Percentiles rank a stretch among this genome's conserved stretches.
Conservation (phyloP, 2,888 invertebrate species). For the Creontiades dilutus region DNA sequence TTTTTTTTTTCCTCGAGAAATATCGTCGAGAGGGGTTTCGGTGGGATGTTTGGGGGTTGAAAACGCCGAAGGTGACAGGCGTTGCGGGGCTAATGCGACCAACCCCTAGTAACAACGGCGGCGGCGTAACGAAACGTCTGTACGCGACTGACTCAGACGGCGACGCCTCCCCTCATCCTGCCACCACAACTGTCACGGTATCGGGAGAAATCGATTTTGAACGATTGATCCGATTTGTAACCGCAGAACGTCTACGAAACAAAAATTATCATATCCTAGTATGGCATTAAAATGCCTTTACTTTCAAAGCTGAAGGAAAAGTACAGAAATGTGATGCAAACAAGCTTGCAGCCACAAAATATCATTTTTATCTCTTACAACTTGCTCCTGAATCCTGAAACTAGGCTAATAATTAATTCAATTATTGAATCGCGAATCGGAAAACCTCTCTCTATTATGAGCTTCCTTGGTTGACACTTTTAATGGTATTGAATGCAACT, state of each 20-base stretch:
- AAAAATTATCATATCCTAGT: background rate
- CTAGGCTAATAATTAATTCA: no score
- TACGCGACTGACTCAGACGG: conserved; percentile 52
- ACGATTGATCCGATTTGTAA: conserved; percentile 57
- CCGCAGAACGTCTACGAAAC: background rate
- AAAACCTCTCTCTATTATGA: no score
- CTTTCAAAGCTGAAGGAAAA: no score
- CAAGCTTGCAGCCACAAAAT: no score
- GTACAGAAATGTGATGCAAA: no score
- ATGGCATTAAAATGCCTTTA: no score
- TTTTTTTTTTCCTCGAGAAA: conserved; percentile 54
- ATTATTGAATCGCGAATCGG: no score
- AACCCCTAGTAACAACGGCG: conserved; percentile 57
- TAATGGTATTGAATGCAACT: no score
- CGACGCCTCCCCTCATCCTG: background rate
- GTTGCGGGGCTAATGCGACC: conserved; percentile 67
- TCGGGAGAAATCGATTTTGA: conserved; percentile 36
- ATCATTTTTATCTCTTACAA: no score
- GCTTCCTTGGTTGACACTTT: no score
- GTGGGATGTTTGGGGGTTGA: conserved; percentile 23
- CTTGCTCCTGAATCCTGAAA: no score
- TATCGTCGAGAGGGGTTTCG: conserved; percentile 50
- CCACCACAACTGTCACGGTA: conserved; percentile 37
- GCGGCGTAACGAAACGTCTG: conserved; percentile 64
- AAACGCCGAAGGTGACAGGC: conserved; percentile 61